These are phyloP conservation scores for Umimayanthus kanabou DNA, from an alignment of 92 coral and sea anemone species.

Conservation along the genomic window DNA sequence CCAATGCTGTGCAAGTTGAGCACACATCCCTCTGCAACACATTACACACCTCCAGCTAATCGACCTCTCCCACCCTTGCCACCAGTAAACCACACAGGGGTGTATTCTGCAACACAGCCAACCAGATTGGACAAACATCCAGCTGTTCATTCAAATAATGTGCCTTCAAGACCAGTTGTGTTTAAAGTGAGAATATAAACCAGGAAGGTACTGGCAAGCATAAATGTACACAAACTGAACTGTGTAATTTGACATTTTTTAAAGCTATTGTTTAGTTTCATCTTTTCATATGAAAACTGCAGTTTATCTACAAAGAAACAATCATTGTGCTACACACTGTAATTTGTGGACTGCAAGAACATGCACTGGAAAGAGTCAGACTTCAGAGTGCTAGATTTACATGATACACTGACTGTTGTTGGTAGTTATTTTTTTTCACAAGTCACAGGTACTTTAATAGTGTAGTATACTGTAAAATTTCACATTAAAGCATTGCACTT, in stretches of 20 bases:
- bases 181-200: conserved; percentile 81
- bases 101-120: conserved; percentile 39
- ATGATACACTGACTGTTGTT: too few species aligned
- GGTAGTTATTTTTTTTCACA: too few species aligned
- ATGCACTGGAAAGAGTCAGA: too few species aligned
- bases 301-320: neutral
- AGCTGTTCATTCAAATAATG: neutral
- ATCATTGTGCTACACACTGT: too few species aligned
- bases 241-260: neutral
- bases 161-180: conserved; percentile 70
- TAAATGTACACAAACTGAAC: neutral
- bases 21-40: conserved; percentile 55
- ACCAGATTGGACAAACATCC: conserved; percentile 22
- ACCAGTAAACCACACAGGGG: conserved; percentile 46
- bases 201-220: neutral
- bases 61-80: conserved; percentile 69
- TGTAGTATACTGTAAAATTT: too few species aligned
- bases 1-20: conserved; percentile 88
- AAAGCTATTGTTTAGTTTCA: neutral
- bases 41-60: conserved; percentile 61
- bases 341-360: too few species aligned
- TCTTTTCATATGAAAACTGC: neutral
- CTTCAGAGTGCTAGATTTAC: too few species aligned
- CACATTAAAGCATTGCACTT: too few species aligned
- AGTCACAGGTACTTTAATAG: too few species aligned